These are phyloP conservation scores for Rhinolophus ferrumequinum DNA, from an alignment of 2,113 vertebrate genomes.

Conservation along the genomic window DNA sequence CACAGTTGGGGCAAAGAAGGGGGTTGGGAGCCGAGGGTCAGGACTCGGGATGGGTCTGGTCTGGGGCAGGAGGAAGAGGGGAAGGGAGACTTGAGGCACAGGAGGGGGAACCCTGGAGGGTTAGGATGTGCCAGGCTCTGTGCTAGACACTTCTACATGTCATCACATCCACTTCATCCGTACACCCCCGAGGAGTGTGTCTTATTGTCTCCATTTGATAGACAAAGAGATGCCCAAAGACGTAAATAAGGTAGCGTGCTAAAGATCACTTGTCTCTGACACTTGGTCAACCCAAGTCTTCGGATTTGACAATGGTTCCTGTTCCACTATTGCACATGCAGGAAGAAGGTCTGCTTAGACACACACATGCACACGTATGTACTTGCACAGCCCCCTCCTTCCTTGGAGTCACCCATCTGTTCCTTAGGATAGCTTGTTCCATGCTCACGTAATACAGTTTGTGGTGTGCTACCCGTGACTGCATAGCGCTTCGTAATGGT, in stretches of 20 bases:
- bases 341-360: not conserved
- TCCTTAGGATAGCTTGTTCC: not conserved
- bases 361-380: not conserved
- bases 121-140: not conserved
- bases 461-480: not conserved
- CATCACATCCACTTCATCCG: not conserved
- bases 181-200: not conserved
- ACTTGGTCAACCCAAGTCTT: not conserved
- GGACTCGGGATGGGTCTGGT: not conserved
- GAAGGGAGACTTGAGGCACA: not conserved
- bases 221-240: not conserved
- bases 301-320: not conserved
- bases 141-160: not conserved
- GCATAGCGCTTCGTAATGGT: not conserved
- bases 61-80: not conserved
- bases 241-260: not conserved
- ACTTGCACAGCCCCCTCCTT: not conserved
- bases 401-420: not conserved
- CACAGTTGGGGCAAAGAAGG: not conserved
- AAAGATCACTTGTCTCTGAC: not conserved
- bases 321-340: not conserved
- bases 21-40: not conserved
- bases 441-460: not conserved
- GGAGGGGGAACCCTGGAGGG: accelerated
- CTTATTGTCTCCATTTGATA: not conserved